Evolutionary conservation across 2,888 invertebrate genomes (phyloP).

Genomic region (Rapana venosa): DNA sequence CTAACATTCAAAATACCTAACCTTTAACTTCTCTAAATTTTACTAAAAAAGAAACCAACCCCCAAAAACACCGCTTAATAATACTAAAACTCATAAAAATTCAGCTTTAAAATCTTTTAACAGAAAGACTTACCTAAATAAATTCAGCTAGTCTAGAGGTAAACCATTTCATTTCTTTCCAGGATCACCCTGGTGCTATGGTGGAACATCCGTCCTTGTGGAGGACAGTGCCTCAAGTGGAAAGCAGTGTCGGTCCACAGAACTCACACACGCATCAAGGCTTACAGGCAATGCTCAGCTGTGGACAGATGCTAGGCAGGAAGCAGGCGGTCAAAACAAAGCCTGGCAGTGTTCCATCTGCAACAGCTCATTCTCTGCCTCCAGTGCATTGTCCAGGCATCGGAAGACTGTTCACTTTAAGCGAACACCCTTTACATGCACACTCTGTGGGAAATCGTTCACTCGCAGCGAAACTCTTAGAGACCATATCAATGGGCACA

Average conservation of each 20-base stretch:
- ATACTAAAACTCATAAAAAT: too few species aligned
- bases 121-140: too few species aligned
- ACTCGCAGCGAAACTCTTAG: not conserved
- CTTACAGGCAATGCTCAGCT: not conserved
- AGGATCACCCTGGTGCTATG: slow-evolving; percentile 6
- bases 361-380: not conserved
- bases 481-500: slow-evolving; percentile 21
- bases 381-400: slow-evolving; percentile 1
- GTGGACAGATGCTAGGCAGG: not conserved
- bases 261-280: not conserved
- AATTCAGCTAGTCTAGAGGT: not conserved
- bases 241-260: not conserved
- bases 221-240: not conserved
- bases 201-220: not conserved
- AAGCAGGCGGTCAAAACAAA: not conserved
- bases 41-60: too few species aligned
- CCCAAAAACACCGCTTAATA: too few species aligned
- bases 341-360: not conserved
- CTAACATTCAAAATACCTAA: too few species aligned
- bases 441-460: slow-evolving; percentile 5
- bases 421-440: not conserved
- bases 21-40: too few species aligned
- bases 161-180: slow-evolving; percentile 3
- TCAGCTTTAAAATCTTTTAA: too few species aligned
- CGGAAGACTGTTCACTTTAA: not conserved